Base-by-base conservation (phyloP, 1,140 invertebrate genomes). In the Centruroides sculpturatus region DNA sequence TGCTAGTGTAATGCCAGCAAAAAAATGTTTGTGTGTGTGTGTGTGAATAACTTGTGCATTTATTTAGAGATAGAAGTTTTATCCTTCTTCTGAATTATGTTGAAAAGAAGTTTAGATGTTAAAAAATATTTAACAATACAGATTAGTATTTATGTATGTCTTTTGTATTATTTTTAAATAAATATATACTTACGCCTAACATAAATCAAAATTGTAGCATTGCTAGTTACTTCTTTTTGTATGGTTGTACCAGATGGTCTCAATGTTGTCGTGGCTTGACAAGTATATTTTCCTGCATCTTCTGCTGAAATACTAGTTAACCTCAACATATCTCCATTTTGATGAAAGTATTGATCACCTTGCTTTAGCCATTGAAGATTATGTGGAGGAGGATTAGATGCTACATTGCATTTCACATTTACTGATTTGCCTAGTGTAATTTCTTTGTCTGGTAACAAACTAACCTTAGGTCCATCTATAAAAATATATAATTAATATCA, bases 351-450 rank as follows among this genome's bases (percentile, higher is more conserved):
- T 0, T 85, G 82, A 63, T 86, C 84, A 0, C 83, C 86, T 65
- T 91, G 87, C 69, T 89, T 85, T 3, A 86, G 75, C 91, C 91
- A 94, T 66, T 92, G 87, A 59, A 92, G 80, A 0, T 87, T 87
- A 23, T 57, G 79, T 70, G 0, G 63, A 9, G 60, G 53, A 36
- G 91, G 91, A 72, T 93, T 93, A 0, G 90, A 80, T 0, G 85
- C 84, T 0, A 93, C 88, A 69, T 92, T 89, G 70, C 91, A 95
- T 56, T 83, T 81, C 36, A 93, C 85, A 56, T 82, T 83, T 0
- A 92, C 80, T 1, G 80, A 82, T 65, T 91, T 89, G 6, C 87
- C 87, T 66, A 90, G 86, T 68, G 90, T 85, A 0, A 85, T 84
- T 72, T 91, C 86, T 34, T 78, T 72, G 56, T 59, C 83, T 23